These are phyloP conservation scores for Orthonevra nobilis DNA, from an alignment of 2,888 invertebrate genomes.

Conservation along the genomic window DNA sequence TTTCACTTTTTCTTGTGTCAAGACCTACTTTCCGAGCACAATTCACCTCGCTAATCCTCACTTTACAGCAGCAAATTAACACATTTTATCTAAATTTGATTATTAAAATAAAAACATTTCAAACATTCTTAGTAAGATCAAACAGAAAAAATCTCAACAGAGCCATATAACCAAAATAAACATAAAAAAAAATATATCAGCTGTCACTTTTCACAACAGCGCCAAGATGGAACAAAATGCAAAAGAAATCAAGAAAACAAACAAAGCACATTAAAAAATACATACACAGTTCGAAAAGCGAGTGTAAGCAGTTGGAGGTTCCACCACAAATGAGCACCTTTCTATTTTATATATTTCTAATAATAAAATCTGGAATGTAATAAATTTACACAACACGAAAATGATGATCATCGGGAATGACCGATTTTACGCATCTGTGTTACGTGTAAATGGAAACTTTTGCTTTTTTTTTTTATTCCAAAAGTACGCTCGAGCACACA, in stretches of 20 bases:
- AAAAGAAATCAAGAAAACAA: too few species aligned
- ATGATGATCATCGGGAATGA: slow-evolving; percentile 20
- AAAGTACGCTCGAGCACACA: too few species aligned
- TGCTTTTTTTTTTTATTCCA: slow-evolving; percentile 5
- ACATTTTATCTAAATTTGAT: slow-evolving; percentile 41
- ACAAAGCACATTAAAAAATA: not conserved
- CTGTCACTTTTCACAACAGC: slow-evolving; percentile 55
- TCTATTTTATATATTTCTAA: too few species aligned
- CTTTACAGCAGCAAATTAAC: slow-evolving; percentile 42
- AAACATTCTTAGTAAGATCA: slow-evolving; percentile 50
- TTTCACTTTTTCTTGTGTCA: not conserved
- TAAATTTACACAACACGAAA: slow-evolving; percentile 26
- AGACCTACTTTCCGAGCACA: not conserved
- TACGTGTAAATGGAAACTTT: not conserved
- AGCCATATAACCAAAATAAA: slow-evolving; percentile 57
- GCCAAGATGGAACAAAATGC: not conserved
- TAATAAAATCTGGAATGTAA: slow-evolving; percentile 27
- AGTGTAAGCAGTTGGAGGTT: too few species aligned
- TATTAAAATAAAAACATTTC: slow-evolving; percentile 47
- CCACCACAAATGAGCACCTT: too few species aligned
- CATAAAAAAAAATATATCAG: slow-evolving; percentile 40
- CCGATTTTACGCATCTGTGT: slow-evolving; percentile 48
- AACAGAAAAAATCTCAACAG: slow-evolving; percentile 43
- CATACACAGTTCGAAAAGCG: not conserved
- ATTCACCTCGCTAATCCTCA: not conserved